A percentile compares a stretch with the other conserved stretches of the same genome.
These are phyloP conservation scores for Apteryx mantelli DNA, from an alignment of 2,113 vertebrate genomes.

Conservation along the genomic window DNA sequence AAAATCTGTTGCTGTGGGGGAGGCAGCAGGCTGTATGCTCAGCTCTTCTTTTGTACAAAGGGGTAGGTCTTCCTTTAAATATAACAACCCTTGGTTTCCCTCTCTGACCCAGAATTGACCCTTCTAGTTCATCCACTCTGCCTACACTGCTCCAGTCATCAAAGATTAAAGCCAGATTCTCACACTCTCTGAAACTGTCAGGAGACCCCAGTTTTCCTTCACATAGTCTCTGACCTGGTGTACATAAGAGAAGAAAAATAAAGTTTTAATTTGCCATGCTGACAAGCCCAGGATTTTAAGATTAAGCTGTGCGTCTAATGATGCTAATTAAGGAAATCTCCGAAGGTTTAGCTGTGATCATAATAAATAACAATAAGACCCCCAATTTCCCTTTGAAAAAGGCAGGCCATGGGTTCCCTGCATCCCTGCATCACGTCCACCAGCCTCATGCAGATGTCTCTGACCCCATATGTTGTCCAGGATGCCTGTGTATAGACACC, in stretches of 20 bases:
- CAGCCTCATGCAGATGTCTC: neutral
- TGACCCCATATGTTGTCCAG: accelerated
- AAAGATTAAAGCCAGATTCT: slow-evolving; percentile 52
- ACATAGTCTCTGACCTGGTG: neutral
- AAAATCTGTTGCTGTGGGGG: neutral
- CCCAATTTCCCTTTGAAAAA: slow-evolving; percentile 18
- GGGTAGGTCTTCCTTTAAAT: neutral
- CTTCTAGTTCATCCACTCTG: neutral
- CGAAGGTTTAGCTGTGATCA: slow-evolving; percentile 45
- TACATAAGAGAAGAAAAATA: neutral
- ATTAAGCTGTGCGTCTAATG: slow-evolving; percentile 69
- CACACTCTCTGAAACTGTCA: slow-evolving; percentile 38
- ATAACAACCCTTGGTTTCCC: neutral
- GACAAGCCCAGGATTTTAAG: slow-evolving; percentile 63
- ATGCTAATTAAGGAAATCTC: slow-evolving; percentile 67
- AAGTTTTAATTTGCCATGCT: slow-evolving; percentile 62
- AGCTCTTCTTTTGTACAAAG: neutral
- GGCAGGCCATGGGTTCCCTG: neutral
- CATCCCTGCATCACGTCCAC: neutral
- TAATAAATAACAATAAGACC: slow-evolving; percentile 64
- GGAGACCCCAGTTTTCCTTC: slow-evolving; percentile 24
- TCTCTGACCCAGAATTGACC: neutral
- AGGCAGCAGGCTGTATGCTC: neutral
- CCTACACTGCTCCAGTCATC: neutral
- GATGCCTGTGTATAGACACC: neutral